Evolutionary conservation across 2,888 invertebrate species (phyloP).

Genomic region (Dicroscelio sp.): DNA sequence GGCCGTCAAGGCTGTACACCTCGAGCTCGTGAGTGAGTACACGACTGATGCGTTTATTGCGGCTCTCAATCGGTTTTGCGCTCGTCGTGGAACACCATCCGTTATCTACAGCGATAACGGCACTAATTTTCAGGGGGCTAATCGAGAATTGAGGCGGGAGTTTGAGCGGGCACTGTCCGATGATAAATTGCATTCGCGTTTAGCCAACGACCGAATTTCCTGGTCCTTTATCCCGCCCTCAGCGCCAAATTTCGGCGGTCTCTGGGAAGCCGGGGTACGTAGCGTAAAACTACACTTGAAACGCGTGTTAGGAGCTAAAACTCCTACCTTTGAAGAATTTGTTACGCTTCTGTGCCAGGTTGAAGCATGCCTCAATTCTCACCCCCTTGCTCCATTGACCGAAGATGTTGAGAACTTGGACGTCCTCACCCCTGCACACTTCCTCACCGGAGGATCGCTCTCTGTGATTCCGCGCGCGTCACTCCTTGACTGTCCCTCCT

Average conservation of each 20-base stretch:
- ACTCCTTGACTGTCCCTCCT: background rate
- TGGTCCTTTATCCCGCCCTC: constrained; percentile 12
- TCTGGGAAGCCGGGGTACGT: constrained; percentile 20
- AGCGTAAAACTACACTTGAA: constrained; percentile 8
- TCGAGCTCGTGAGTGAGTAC: constrained; percentile 55
- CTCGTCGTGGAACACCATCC: constrained; percentile 52
- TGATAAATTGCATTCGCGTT: background rate
- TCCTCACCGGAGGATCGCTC: background rate
- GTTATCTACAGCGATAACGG: background rate
- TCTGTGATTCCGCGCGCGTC: background rate
- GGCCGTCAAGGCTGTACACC: constrained; percentile 6
- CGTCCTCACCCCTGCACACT: background rate
- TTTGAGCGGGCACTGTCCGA: background rate
- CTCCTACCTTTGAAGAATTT: constrained; percentile 23
- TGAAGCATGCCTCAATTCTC: constrained; percentile 31
- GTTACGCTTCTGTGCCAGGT: background rate
- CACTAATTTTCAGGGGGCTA: constrained; percentile 15
- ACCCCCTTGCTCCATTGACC: background rate
- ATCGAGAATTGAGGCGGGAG: constrained; percentile 1
- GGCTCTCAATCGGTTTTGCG: constrained; percentile 44
- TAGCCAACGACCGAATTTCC: background rate
- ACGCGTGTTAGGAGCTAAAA: background rate
- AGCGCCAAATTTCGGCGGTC: constrained; percentile 19
- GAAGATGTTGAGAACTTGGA: background rate
- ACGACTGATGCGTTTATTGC: constrained; percentile 45